Base-by-base conservation (phyloP, 2,888 invertebrate genomes). In the Helleia helle region DNA sequence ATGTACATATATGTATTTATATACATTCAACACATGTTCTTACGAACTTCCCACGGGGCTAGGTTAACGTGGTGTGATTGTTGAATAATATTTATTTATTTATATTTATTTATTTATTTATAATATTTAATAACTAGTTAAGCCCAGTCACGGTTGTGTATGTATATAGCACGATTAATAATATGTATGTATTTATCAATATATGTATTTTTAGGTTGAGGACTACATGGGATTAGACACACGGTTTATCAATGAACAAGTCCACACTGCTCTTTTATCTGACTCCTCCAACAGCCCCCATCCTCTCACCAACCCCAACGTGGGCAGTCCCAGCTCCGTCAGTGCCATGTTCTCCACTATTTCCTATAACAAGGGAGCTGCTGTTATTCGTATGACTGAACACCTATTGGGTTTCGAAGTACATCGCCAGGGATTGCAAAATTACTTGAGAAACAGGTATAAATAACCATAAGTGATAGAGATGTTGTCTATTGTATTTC, bases 161-260 rank as follows among this genome's bases (percentile, higher is more conserved):
- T n/a, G n/a, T n/a, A n/a, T n/a, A n/a, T n/a, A n/a, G n/a, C n/a
- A n/a, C n/a, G n/a, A n/a, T n/a, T n/a, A n/a, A n/a, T n/a, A n/a
- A n/a, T n/a, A n/a, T n/a, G n/a, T n/a, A n/a, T n/a, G n/a, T n/a
- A n/a, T n/a, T n/a, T n/a, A n/a, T n/a, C n/a, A n/a, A n/a, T n/a
- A n/a, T 2, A 25, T 12, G 12, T 39, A 13, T 30, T 56, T 56
- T 13, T 40, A 91, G 91, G 86, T 89, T n/a, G 87, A 89, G 52
- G 71, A 70, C 0, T 61, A 85, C 0, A 90, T 91, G 89, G 88
- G 89, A 25, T 60, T 93, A 42, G 87, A 86, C 14, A 86, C 88
- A 4, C 91, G 93, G 54, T 93, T 93, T 55, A 88, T 93, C 0
- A 76, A 86, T 0, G 89, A 91, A 42, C 90, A 91, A 59, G 52